Conservation (phyloP, 1,140 invertebrate species). For the Drosophila pseudoananassae region DNA sequence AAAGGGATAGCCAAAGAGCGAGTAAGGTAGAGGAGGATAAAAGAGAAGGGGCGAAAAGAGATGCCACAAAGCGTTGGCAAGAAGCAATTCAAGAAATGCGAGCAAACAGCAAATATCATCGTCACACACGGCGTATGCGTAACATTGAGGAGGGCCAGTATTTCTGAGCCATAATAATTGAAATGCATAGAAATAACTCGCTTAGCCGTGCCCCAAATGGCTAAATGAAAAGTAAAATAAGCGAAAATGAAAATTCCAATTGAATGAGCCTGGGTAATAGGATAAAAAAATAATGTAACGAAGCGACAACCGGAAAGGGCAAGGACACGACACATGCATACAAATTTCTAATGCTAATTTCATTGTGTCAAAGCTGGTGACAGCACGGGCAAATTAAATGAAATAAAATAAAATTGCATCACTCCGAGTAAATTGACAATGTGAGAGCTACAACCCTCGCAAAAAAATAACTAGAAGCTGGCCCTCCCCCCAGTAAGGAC, state of each 20-base stretch:
- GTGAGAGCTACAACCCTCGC: background rate
- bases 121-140: conserved; percentile 59
- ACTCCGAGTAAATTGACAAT: conserved; percentile 44
- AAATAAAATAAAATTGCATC: conserved; percentile 56
- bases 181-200: conserved; percentile 73
- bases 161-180: conserved; percentile 54
- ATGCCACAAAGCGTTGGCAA: conserved; percentile 55
- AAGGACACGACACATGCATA: conserved; percentile 57
- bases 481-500: background rate
- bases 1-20: conserved; percentile 61
- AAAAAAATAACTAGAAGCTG: conserved; percentile 11
- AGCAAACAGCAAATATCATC: conserved; percentile 14
- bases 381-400: conserved; percentile 28
- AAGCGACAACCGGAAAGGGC: conserved; percentile 1
- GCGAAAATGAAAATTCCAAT: conserved; percentile 64
- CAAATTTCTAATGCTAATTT: conserved; percentile 80
- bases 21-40: background rate
- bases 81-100: conserved; percentile 74
- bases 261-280: conserved; percentile 57
- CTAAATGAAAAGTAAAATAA: conserved; percentile 56
- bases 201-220: conserved; percentile 35
- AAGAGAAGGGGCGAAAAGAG: background rate
- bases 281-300: conserved; percentile 20
- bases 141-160: conserved; percentile 27
- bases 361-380: conserved; percentile 45